Evolutionary conservation across 1,140 invertebrate species (phyloP), one percentile per base, ranked within the genome.

Genomic region (Nasonia vitripennis): DNA sequence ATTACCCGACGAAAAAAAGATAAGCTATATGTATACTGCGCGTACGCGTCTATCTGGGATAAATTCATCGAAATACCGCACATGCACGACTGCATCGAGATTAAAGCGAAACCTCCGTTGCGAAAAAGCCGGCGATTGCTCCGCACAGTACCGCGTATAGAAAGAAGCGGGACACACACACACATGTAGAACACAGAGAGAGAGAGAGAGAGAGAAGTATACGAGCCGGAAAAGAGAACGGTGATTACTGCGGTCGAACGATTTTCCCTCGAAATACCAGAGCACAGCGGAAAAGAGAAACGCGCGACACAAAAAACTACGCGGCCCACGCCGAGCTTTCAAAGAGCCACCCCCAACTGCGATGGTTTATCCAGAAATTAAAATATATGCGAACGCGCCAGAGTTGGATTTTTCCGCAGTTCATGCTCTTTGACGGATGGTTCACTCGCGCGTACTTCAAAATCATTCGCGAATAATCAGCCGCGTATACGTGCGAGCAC

Each of bases 201-300:
- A 78, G 11, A 2, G 23, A 68, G 27, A 45, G 27, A 45, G 23
- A 84, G 5, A 45, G 67, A 67, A 31, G 78, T 27, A 73, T 71
- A 51, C 51, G 17, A 55, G 14, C 3, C n/a, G 81, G 55, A 45
- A 75, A 68, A 27, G 55, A 78, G 82, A 78, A 62, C 83, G 41
- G 67, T 79, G 83, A 84, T 84, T 79, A 84, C 83, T 79, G 77
- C 48, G 77, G 77, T 84, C 68, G 45, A 84, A 84, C 68, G 77
- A 71, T 84, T 84, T 84, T 78, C 77, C 45, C 9, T 37, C 75
- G 62, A 51, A 79, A 79, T 51, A 31, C 23, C 10, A 62, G 3
- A 62, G 55, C 6, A 20, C 17, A 55, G 55, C 55, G 55, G 55
- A 67, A 37, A 51, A n/a, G n/a, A n/a, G n/a, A 78, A 55, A 68